A percentile compares a stretch with the other conserved stretches of the same genome.
Conservation (phyloP, 2,888 invertebrate species). For the Galeopsomyia nigrocyanea region DNA sequence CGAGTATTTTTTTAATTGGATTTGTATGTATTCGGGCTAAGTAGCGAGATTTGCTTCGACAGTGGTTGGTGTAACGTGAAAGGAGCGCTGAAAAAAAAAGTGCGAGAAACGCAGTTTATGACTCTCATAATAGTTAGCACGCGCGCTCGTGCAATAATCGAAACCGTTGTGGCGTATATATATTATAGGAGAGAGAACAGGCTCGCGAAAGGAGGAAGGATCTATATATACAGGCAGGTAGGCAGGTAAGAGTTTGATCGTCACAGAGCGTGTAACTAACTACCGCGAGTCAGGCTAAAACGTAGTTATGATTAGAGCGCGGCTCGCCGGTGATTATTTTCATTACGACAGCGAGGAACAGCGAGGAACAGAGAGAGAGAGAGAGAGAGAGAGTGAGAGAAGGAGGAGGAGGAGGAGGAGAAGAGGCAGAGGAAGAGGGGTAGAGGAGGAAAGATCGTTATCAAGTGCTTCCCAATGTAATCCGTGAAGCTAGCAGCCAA, state of each 20-base stretch:
- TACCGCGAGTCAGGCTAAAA: conserved; percentile 50
- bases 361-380: too few relatives aligned
- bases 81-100: neutral
- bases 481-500: conserved; percentile 49
- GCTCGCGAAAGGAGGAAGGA: conserved; percentile 40
- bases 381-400: too few relatives aligned
- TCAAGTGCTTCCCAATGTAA: conserved; percentile 64
- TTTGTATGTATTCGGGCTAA: too few relatives aligned
- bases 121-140: neutral
- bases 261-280: conserved; percentile 47
- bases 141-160: conserved; percentile 23
- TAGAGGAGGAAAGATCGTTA: conserved; percentile 56
- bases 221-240: too few relatives aligned
- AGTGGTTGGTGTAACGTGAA: neutral
- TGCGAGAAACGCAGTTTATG: neutral
- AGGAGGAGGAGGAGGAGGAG: too few relatives aligned
- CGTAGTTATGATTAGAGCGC: conserved; percentile 55
- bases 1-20: too few relatives aligned
- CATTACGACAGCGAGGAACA: conserved; percentile 64
- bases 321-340: conserved; percentile 63
- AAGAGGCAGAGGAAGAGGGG: too few relatives aligned
- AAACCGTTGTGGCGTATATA: conserved; percentile 4
- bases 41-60: too few relatives aligned
- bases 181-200: conserved; percentile 1
- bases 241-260: conserved; percentile 36